Base-by-base conservation (phyloP, 2,113 vertebrate species). In the Arothron firmamentum region DNA sequence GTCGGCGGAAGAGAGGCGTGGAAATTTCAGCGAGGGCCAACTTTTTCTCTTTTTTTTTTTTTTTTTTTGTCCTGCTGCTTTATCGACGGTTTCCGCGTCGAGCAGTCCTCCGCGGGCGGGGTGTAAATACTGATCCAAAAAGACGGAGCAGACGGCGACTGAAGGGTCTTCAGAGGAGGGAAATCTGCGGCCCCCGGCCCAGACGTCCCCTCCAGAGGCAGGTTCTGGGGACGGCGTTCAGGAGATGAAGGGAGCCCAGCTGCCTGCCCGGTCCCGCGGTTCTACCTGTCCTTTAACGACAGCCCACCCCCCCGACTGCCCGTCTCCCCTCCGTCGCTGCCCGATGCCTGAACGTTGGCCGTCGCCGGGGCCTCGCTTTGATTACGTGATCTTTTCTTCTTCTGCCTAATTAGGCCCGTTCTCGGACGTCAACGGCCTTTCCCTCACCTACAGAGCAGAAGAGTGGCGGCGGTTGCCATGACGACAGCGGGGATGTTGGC, bases 401-500 rank as follows among this genome's bases (percentile, higher is more conserved):
- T 13, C 18, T 47, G 38, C 70, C 62, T 78, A 78, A 85, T 78
- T 77, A 64, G 42, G n/a, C 42, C 41, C 50, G 55, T 68, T 61
- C 23, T 54, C 42, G 31, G 18, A 41, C 55, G 50, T 43, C 56
- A 69, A 31, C 18, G 49, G 62, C 56, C 50, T 12, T 41, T 43
- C 54, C 20, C 63, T 25, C 7, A 45, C 52, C 45, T 18, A 3
- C 21, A 18, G 41, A 66, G 47, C 64, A 61, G 45, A 56, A 52
- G 23, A 65, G 59, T 16, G 62, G 65, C 65, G 70, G 16, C 1
- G 21, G 86, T 86, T 85, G 59, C 75, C 66, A 67, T 86, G 78
- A 72, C 82, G 77, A 86, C 82, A 72, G 66, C 56, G 64, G 34
- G 54, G 59, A 77, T 52, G 65, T 75, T 77, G 67, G 65, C 42